These are phyloP conservation scores for Mustela nigripes DNA, from an alignment of 2,113 vertebrate genomes.

Conservation along the genomic window DNA sequence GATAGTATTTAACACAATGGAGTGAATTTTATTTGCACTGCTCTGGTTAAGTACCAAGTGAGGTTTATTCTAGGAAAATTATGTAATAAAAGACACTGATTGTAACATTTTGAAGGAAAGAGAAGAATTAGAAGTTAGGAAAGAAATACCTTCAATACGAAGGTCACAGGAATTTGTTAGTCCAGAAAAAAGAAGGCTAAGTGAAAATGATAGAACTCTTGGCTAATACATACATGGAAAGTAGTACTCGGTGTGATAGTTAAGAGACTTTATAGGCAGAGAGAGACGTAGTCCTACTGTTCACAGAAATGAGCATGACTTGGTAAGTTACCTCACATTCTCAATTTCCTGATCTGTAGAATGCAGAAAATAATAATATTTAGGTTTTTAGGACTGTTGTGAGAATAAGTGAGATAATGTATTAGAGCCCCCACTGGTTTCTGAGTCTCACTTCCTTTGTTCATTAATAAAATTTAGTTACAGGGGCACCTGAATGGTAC, in stretches of 20 bases:
- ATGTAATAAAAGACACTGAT: constrained; percentile 28
- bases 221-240: not conserved
- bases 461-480: constrained; percentile 5
- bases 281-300: not conserved
- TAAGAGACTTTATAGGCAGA: not conserved
- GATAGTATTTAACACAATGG: constrained; percentile 5
- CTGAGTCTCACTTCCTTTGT: not conserved
- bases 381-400: not conserved
- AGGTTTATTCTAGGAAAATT: not conserved
- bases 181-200: not conserved
- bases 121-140: constrained; percentile 4
- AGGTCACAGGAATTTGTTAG: not conserved
- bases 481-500: not conserved
- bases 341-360: constrained; percentile 20
- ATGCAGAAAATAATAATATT: not conserved
- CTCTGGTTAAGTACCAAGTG: constrained; percentile 31
- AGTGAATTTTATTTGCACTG: not conserved
- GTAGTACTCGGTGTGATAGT: not conserved
- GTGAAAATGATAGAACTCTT: not conserved
- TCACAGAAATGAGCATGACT: not conserved
- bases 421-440: not conserved
- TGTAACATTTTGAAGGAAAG: not conserved
- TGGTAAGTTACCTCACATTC: not conserved
- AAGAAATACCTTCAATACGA: not conserved
- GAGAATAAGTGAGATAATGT: not conserved